These are phyloP conservation scores for Indri indri DNA, from an alignment of 2,113 vertebrate species.

Conservation along the genomic window DNA sequence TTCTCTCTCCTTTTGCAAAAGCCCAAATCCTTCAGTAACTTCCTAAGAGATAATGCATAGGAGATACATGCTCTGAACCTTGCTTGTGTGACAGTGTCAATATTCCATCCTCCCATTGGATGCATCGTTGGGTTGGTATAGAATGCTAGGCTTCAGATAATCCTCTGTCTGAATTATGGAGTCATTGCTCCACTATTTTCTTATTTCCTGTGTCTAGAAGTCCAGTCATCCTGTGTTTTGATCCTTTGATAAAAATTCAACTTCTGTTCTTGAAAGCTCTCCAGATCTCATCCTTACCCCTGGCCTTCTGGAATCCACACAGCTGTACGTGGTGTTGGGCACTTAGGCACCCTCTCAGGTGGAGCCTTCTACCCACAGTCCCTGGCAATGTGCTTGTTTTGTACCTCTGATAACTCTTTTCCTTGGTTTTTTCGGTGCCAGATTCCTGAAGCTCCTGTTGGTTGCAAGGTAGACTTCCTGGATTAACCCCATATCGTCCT, in stretches of 20 bases:
- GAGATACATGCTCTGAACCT: not conserved
- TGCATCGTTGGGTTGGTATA: not conserved
- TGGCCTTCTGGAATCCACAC: not conserved
- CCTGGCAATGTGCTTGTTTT: not conserved
- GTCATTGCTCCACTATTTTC: not conserved
- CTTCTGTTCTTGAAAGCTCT: not conserved
- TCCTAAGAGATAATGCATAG: not conserved
- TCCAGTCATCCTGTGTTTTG: not conserved
- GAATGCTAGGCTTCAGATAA: not conserved
- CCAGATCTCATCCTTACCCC: not conserved
- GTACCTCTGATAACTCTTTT: not conserved
- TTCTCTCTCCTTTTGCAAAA: not conserved
- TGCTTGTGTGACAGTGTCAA: not conserved
- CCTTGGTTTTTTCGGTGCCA: not conserved
- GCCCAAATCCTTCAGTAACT: not conserved
- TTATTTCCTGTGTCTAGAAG: not conserved
- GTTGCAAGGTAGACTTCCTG: not conserved
- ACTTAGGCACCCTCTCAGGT: not conserved
- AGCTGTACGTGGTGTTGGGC: fast-evolving
- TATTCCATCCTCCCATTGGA: not conserved
- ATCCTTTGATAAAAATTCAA: not conserved
- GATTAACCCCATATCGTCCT: not conserved
- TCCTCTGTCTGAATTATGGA: not conserved
- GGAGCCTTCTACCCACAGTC: not conserved
- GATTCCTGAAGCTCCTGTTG: not conserved